Conservation (phyloP, 2,797 vertebrate genomes). For the Coendou prehensilis region DNA sequence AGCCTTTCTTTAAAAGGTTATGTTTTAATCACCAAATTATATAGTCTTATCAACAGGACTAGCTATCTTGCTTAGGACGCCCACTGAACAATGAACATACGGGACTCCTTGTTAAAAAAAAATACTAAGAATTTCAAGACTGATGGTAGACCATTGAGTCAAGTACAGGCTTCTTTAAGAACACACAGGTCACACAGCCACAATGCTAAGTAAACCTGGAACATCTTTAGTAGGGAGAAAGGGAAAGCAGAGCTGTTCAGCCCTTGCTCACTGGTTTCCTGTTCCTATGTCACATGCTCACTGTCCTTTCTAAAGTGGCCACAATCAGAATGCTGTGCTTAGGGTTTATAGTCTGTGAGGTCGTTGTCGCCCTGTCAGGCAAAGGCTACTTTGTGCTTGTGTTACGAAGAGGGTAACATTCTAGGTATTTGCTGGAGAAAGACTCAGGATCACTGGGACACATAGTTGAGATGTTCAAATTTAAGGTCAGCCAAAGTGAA, state of each 20-base stretch:
- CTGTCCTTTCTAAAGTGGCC: background rate
- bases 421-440: background rate
- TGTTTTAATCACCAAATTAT: background rate
- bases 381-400: background rate
- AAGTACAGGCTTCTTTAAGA: background rate
- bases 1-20: slow-evolving; percentile 24
- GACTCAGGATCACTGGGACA: background rate
- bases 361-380: background rate
- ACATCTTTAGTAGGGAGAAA: background rate
- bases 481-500: background rate
- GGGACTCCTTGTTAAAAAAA: background rate
- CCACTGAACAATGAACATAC: background rate
- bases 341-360: background rate
- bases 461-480: background rate
- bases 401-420: background rate
- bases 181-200: background rate
- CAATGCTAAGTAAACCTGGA: background rate
- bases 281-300: rapidly evolving
- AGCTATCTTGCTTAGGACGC: background rate
- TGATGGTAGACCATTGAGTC: background rate
- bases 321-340: background rate
- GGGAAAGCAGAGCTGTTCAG: background rate
- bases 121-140: slow-evolving; percentile 22
- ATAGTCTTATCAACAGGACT: background rate
- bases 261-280: background rate